Base-by-base conservation (phyloP, 1,140 invertebrate species). In the Atopsyche davidsoni region DNA sequence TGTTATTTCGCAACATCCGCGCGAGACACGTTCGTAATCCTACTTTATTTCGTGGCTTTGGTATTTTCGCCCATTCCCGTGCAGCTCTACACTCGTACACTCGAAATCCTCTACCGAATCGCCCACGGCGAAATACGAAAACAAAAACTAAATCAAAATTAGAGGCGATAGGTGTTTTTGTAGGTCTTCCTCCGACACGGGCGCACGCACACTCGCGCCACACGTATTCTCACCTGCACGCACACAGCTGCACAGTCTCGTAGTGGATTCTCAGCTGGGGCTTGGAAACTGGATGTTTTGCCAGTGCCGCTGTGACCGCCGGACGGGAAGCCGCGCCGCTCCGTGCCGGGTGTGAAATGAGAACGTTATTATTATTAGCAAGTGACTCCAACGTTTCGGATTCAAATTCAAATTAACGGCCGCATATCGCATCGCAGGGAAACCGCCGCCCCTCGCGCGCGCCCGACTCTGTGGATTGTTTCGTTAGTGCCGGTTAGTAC, bases 331-430 rank as follows among this genome's bases (percentile, higher is more conserved):
- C n/a, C n/a, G n/a, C n/a, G n/a, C n/a, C n/a, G n/a, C n/a, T n/a
- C n/a, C 19, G 40, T 24, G 21, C 10, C 42, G 19, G 23, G 28
- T 47, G 38, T 38, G 36, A 47, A 47, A 47, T 47, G 34, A 28
- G 35, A 18, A 47, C 46, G 46, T 47, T 47, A 28, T 28, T 28
- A n/a, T 28, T 28, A 7, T 28, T 28, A 28, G 24, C 24, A 28
- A 28, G 24, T 28, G 32, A 17, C 42, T 32, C 19, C 28, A 25
- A n/a, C 14, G 34, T 46, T 45, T 31, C 18, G 24, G 36, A 46
- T 47, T 47, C 16, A 47, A 47, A 47, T 39, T 21, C 13, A 46
- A 22, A 22, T 35, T 46, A 46, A 46, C 44, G 21, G 44, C 19
- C 44, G 24, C 16, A 46, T 13, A 28, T 18, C 23, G 41, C 28